Evolutionary conservation across 2,888 invertebrate genomes (phyloP).

Genomic region (Limnephilus marmoratus): DNA sequence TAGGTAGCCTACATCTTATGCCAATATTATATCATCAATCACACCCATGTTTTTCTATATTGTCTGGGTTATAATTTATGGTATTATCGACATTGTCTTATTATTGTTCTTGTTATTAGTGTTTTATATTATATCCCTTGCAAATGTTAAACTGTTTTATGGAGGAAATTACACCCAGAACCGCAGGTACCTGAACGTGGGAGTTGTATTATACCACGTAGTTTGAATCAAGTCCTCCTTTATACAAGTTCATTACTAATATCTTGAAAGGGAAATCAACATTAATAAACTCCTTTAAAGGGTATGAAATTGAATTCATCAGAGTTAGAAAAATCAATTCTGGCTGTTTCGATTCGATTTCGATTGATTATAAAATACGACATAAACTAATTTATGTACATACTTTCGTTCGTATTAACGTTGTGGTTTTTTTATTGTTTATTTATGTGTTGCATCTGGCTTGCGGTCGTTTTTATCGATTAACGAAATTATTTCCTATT

Average conservation of each 20-base stretch:
- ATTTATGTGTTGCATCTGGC: too few species aligned
- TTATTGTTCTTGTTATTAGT: not conserved
- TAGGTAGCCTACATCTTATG: not conserved
- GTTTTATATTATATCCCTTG: not conserved
- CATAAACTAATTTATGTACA: not conserved
- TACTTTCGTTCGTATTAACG: not conserved
- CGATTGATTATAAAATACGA: not conserved
- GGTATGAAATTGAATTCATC: not conserved
- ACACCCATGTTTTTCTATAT: not conserved
- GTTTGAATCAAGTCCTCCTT: not conserved
- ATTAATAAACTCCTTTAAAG: not conserved
- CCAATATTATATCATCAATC: not conserved
- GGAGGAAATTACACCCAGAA: not conserved
- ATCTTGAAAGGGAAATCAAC: not conserved
- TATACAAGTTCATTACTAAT: not conserved
- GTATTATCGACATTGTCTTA: not conserved
- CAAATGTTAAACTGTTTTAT: not conserved
- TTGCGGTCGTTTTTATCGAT: not conserved
- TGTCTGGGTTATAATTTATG: not conserved
- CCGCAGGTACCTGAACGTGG: not conserved
- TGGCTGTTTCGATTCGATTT: not conserved
- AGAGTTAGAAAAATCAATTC: not conserved
- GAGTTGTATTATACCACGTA: not conserved
- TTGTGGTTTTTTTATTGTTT: not conserved
- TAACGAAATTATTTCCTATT: not conserved